phyloP scores from a whole-genome alignment of 2,888 invertebrate species.

The Aproaerema taeniolella region DNA sequence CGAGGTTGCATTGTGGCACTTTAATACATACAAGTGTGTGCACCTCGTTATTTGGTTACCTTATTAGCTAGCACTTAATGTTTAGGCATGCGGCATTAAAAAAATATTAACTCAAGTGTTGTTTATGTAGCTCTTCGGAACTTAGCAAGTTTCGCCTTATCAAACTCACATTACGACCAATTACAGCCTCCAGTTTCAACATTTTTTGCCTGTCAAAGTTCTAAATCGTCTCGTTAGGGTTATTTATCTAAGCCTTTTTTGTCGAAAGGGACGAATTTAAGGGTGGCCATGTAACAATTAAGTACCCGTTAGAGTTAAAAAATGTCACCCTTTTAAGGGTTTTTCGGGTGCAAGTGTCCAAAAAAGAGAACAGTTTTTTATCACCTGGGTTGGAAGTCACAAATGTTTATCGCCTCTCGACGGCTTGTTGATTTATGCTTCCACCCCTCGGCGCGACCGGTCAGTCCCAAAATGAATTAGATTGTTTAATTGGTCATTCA shows the following conservation, averaged over 20 bases:
- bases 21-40: slow-evolving; percentile 57
- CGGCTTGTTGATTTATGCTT: slow-evolving; percentile 73
- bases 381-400: slow-evolving; percentile 74
- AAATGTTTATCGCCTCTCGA: slow-evolving; percentile 75
- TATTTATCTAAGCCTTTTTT: slow-evolving; percentile 71
- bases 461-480: slow-evolving; percentile 64
- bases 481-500: slow-evolving; percentile 76
- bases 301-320: slow-evolving; percentile 67
- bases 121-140: slow-evolving; percentile 34
- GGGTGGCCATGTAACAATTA: slow-evolving; percentile 69
- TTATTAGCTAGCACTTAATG: slow-evolving; percentile 64
- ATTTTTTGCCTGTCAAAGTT: slow-evolving; percentile 44
- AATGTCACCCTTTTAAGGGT: slow-evolving; percentile 69
- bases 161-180: slow-evolving; percentile 50
- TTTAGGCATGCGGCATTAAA: slow-evolving; percentile 49
- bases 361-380: slow-evolving; percentile 69
- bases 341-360: slow-evolving; percentile 52
- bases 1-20: slow-evolving; percentile 56
- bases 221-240: slow-evolving; percentile 50
- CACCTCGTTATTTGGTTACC: slow-evolving; percentile 60
- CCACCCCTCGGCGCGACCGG: slow-evolving; percentile 55
- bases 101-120: slow-evolving; percentile 60
- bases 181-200: slow-evolving; percentile 46
- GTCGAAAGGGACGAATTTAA: slow-evolving; percentile 50
- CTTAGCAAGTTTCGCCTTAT: slow-evolving; percentile 48